Conservation (phyloP, 2,888 invertebrate species). For the Phyllotreta striolata region DNA sequence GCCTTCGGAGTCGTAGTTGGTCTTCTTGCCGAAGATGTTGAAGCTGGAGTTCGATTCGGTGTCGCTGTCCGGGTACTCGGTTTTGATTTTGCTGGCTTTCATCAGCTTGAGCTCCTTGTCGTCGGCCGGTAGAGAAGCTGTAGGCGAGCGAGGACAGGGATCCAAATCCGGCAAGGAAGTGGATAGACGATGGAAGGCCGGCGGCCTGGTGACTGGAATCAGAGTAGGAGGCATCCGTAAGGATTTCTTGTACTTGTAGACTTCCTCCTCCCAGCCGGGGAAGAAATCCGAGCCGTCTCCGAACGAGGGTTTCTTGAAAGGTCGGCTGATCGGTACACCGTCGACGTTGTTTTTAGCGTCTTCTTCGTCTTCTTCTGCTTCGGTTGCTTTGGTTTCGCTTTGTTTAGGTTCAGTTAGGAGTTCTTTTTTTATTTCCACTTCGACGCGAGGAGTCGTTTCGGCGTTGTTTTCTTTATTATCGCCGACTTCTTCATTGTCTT, state of each 20-base stretch:
- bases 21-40: constrained; percentile 62
- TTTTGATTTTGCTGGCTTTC: constrained; percentile 53
- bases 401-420: constrained; percentile 11
- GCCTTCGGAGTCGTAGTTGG: constrained; percentile 74
- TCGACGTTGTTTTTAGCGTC: constrained; percentile 32
- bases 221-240: constrained; percentile 82
- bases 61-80: constrained; percentile 66
- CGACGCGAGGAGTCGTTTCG: constrained; percentile 10
- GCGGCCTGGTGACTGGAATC: constrained; percentile 80
- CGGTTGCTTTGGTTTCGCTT: constrained; percentile 20
- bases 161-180: constrained; percentile 82
- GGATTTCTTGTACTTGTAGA: constrained; percentile 83
- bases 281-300: constrained; percentile 77
- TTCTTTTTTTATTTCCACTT: constrained; percentile 22
- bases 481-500: constrained; percentile 6
- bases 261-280: constrained; percentile 85
- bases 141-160: constrained; percentile 75
- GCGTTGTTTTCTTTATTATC: constrained; percentile 10
- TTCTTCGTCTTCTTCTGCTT: constrained; percentile 21
- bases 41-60: constrained; percentile 74
- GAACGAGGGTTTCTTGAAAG: constrained; percentile 67
- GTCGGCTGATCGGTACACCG: constrained; percentile 51
- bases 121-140: constrained; percentile 71
- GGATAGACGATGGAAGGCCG: constrained; percentile 73
- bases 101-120: constrained; percentile 46